phyloP scores from a whole-genome alignment of 2,113 vertebrate genomes.

The Platycercus adscitus region DNA sequence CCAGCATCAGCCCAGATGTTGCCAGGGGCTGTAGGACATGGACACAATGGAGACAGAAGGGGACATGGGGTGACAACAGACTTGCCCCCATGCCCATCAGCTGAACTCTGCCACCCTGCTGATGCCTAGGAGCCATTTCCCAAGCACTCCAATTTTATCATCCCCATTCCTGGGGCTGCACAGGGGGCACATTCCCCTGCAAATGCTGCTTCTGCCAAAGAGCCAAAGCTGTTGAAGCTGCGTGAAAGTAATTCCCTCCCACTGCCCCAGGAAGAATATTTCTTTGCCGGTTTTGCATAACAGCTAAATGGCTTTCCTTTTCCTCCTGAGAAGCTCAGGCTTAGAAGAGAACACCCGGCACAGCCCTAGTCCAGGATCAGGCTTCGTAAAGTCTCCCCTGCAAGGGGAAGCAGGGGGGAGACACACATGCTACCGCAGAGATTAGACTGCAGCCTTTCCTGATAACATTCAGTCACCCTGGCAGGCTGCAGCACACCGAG shows the following conservation, averaged over 20 bases:
- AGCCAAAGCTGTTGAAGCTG: slow-evolving; percentile 11
- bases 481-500: slow-evolving; percentile 32
- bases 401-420: not conserved
- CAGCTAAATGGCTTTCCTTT: not conserved
- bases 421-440: not conserved
- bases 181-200: not conserved
- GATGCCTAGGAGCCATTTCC: slow-evolving; percentile 3
- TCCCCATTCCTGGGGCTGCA: not conserved
- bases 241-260: slow-evolving; percentile 3
- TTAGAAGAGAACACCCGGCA: not conserved
- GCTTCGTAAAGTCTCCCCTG: not conserved
- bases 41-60: fast-evolving
- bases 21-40: not conserved
- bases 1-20: not conserved
- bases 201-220: not conserved
- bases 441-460: slow-evolving; percentile 14
- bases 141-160: not conserved
- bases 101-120: not conserved
- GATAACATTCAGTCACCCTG: slow-evolving; percentile 39
- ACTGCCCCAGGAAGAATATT: slow-evolving; percentile 51
- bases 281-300: slow-evolving; percentile 18
- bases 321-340: not conserved
- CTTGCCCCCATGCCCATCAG: fast-evolving
- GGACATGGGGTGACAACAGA: not conserved
- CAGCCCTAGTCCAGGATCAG: not conserved